Base-by-base conservation (phyloP, 2,797 vertebrate species). In the Myripristis jacobus region DNA sequence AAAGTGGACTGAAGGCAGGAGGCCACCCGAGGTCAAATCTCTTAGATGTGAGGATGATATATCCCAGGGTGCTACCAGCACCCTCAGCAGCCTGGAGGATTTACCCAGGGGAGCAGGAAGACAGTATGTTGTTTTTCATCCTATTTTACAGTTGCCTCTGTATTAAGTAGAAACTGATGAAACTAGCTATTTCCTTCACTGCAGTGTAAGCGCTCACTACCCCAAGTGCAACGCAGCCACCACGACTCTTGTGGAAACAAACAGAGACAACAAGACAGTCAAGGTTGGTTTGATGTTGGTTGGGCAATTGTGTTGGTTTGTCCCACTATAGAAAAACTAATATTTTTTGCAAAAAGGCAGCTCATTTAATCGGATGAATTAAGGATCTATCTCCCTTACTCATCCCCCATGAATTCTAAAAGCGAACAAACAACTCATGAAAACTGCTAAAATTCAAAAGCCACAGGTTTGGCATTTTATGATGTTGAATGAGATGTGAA, bases 1-100 rank as follows among this genome's bases (percentile, higher is more conserved):
- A 12, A 81, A 87, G n/a, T 91, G 88, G 89, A 46, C 75, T 44
- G 48, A 68, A 8, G 18, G 3, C 13, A 61, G 47, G 12, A 68
- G 24, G 25, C 3, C 24, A 6, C 16, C 6, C 1, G n/a, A 16
- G 27, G 38, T 41, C 16, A 81, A 58, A 65, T 21, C 22, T 9
- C 56, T 19, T 38, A 25, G 29, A n/a, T 44, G 48, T 36, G 46
- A 70, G 34, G 51, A 48, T 44, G 19, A 61, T 11, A 34, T 61
- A 16, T 22, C 43, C 3, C 29, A 57, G 36, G 34, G 36, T n/a
- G 60, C 22, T n/a, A 41, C 56, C 44, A 29, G 53, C 50, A 52
- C 64, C 19, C 48, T 70, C 10, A 29, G 31, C 53, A 50, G 56
- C 48, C 38, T 6, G n/a, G 18, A 25, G 3, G 47, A 24, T 54